These are phyloP conservation scores for Zeus faber DNA, from an alignment of 2,113 vertebrate genomes.

Conservation along the genomic window DNA sequence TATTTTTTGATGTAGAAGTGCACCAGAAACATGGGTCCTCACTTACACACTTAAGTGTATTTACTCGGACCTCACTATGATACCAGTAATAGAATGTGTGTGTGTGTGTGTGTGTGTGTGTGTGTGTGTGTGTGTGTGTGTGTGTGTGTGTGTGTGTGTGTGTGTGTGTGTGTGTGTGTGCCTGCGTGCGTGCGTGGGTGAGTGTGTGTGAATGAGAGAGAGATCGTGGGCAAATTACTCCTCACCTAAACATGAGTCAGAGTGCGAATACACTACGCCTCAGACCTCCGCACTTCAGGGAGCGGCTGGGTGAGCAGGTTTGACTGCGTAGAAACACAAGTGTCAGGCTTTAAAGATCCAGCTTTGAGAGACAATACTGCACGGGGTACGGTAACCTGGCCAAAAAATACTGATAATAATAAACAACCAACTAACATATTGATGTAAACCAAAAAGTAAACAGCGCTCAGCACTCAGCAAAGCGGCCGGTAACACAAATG, in stretches of 20 bases:
- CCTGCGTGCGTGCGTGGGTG: too few relatives aligned
- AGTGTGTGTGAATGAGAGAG: neutral
- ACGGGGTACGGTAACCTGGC: too few relatives aligned
- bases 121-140: neutral
- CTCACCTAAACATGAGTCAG: neutral
- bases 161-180: neutral
- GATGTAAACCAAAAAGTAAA: conserved; percentile 12
- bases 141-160: conserved; percentile 19
- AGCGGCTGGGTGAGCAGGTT: neutral
- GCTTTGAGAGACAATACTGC: too few relatives aligned
- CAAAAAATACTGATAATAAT: neutral
- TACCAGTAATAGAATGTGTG: conserved; percentile 51
- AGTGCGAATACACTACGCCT: neutral
- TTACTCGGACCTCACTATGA: too few relatives aligned
- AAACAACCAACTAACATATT: neutral
- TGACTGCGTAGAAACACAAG: neutral
- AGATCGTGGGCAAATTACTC: neutral
- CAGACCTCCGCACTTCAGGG: neutral
- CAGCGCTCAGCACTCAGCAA: conserved; percentile 5
- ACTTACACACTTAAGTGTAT: too few relatives aligned
- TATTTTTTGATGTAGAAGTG: too few relatives aligned
- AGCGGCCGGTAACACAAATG: conserved; percentile 9
- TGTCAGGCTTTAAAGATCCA: too few relatives aligned
- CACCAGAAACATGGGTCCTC: too few relatives aligned
- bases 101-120: neutral